Evolutionary conservation across 2,888 invertebrate genomes (phyloP).

Genomic region (Alitta virens): DNA sequence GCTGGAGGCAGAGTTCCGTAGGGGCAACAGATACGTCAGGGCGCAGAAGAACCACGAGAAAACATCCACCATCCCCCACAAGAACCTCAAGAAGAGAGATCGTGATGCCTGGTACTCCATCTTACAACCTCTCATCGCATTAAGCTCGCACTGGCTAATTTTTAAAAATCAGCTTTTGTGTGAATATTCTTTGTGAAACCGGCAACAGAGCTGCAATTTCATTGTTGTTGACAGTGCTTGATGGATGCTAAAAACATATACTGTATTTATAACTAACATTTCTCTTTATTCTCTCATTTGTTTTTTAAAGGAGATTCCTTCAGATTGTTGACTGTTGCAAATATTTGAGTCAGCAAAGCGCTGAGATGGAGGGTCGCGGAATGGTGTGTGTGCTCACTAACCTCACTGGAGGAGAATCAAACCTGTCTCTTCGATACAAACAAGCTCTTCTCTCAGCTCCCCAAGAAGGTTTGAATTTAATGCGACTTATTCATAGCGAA

Average conservation of each 20-base stretch:
- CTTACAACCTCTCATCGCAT: too few species aligned
- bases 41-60: slow-evolving; percentile 84
- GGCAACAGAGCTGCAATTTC: too few species aligned
- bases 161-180: too few species aligned
- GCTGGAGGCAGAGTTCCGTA: slow-evolving; percentile 83
- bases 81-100: slow-evolving; percentile 76
- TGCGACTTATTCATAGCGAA: too few species aligned
- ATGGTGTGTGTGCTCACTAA: slow-evolving; percentile 80
- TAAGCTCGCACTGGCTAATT: too few species aligned
- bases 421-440: slow-evolving; percentile 72
- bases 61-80: slow-evolving; percentile 59
- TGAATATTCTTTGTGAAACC: too few species aligned
- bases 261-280: too few species aligned
- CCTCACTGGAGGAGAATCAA: slow-evolving; percentile 40
- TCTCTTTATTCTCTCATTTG: too few species aligned
- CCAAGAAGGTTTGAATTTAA: slow-evolving; percentile 52
- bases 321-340: slow-evolving; percentile 83
- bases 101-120: slow-evolving; percentile 64
- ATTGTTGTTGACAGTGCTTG: too few species aligned
- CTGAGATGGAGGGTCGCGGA: slow-evolving; percentile 49
- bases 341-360: slow-evolving; percentile 63
- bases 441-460: slow-evolving; percentile 72
- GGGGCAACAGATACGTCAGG: slow-evolving; percentile 74
- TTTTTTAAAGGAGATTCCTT: slow-evolving; percentile 64
- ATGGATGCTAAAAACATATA: too few species aligned